Evolutionary conservation across 1,140 invertebrate species (phyloP).

Genomic region (Apis cerana): DNA sequence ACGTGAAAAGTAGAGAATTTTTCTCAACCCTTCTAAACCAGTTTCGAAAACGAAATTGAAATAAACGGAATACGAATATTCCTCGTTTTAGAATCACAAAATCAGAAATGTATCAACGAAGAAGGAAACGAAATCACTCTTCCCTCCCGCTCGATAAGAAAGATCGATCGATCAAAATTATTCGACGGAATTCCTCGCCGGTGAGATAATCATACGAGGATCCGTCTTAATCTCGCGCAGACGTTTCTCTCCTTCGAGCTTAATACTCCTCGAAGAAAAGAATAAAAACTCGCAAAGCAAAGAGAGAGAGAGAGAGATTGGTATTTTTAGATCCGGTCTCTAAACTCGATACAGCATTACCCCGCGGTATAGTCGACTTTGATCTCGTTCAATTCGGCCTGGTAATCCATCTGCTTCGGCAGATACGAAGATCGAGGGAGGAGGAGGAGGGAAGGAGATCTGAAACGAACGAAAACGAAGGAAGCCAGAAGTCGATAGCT

Average conservation of each 20-base stretch:
- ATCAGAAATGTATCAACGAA: too few relatives aligned
- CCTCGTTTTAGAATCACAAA: too few relatives aligned
- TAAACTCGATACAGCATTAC: constrained; percentile 44
- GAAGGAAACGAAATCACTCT: background rate
- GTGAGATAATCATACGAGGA: constrained; percentile 20
- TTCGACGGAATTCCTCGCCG: background rate
- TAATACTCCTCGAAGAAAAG: background rate
- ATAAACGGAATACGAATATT: too few relatives aligned
- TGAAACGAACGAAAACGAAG: constrained; percentile 17
- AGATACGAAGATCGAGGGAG: constrained; percentile 24
- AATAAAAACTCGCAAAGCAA: background rate
- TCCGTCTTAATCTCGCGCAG: constrained; percentile 26
- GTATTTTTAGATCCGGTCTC: constrained; percentile 30
- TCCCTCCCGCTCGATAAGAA: background rate
- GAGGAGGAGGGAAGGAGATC: background rate
- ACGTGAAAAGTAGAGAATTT: too few relatives aligned
- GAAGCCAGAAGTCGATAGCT: constrained; percentile 50
- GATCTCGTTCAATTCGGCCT: constrained; percentile 46
- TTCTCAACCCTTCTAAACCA: too few relatives aligned
- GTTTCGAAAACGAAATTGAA: too few relatives aligned
- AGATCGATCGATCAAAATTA: background rate
- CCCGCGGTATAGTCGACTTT: constrained; percentile 36
- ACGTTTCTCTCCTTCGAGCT: background rate
- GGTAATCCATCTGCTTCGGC: constrained; percentile 41
- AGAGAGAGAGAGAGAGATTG: background rate